A percentile compares a stretch with the other conserved stretches of the same genome.
These are phyloP conservation scores for Dolichomitus sp. DNA, from an alignment of 2,888 invertebrate genomes.

Conservation along the genomic window DNA sequence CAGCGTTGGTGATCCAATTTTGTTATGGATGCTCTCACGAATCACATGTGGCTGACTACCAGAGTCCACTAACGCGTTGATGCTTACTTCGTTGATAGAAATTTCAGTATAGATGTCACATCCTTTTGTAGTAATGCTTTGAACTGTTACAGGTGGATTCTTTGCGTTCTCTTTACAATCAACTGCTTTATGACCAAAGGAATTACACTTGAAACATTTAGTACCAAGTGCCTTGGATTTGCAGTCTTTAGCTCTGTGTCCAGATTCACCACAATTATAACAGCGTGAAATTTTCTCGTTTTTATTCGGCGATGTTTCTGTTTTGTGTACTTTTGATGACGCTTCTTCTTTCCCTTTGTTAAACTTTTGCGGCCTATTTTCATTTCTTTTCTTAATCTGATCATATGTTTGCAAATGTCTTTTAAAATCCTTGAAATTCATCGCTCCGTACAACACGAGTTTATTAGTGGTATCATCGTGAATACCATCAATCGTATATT, in stretches of 20 bases:
- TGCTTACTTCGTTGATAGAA: neutral
- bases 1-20: neutral
- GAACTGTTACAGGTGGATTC: neutral
- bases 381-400: neutral
- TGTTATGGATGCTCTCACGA: neutral
- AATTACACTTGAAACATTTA: neutral
- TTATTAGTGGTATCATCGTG: neutral
- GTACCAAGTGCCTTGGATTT: neutral
- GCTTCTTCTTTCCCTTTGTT: neutral
- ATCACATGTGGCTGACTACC: neutral
- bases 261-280: neutral
- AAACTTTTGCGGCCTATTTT: neutral
- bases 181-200: neutral
- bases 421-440: neutral
- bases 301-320: neutral
- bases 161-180: neutral
- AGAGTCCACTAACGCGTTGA: neutral
- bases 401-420: neutral
- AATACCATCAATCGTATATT: neutral
- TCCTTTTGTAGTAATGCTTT: neutral
- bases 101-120: neutral
- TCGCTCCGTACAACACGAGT: neutral
- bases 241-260: neutral
- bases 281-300: neutral
- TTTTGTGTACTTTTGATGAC: neutral